Percentiles rank a stretch among this genome's conserved stretches.
phyloP scores from a whole-genome alignment of 2,113 vertebrate species.

The Phylloscopus whistleri region DNA sequence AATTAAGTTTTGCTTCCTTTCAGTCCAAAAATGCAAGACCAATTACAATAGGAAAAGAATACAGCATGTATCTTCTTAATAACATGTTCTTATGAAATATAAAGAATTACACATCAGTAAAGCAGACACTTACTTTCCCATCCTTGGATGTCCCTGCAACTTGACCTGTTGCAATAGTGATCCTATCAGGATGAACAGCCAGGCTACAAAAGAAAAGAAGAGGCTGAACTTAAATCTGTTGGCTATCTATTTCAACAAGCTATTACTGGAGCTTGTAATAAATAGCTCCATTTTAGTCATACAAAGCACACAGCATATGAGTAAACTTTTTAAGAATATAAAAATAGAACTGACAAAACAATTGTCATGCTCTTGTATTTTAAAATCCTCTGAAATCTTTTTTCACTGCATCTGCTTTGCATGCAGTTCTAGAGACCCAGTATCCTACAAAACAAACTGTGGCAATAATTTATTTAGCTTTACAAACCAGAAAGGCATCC shows the following conservation, averaged over 20 bases:
- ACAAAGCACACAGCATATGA: neutral
- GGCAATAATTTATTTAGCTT: neutral
- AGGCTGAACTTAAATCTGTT: neutral
- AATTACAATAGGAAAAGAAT: neutral
- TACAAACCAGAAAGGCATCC: neutral
- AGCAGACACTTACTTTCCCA: conserved; percentile 86
- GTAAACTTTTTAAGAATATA: neutral
- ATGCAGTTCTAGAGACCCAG: neutral
- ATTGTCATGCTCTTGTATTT: neutral
- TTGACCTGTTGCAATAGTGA: conserved; percentile 98
- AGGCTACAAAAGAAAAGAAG: conserved; percentile 77
- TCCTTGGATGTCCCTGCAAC: conserved; percentile 96
- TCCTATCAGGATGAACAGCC: conserved; percentile 96
- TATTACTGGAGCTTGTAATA: neutral
- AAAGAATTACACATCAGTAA: neutral
- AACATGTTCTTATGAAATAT: neutral
- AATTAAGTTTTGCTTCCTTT: neutral
- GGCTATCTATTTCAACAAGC: neutral
- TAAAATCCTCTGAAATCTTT: neutral
- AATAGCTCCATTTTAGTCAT: neutral
- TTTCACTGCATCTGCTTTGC: neutral
- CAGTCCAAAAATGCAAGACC: neutral
- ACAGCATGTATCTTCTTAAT: neutral
- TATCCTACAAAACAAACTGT: neutral
- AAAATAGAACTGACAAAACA: neutral